Conservation (phyloP, 2,888 invertebrate species). For the Microchrysa polita region DNA sequence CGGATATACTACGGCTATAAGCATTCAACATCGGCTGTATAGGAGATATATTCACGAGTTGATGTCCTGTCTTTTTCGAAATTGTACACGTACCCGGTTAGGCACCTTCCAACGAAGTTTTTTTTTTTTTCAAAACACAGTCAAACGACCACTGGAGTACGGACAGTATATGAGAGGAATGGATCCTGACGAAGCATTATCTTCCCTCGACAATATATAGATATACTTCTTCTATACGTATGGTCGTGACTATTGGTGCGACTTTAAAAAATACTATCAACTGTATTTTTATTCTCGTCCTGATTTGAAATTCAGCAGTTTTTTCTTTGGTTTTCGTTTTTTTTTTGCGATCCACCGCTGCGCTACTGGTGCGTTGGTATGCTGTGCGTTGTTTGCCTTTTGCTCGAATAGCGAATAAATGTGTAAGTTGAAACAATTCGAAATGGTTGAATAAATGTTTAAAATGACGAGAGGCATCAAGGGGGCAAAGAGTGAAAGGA, state of each 20-base stretch:
- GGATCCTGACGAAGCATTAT: constrained; percentile 24
- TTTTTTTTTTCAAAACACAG: no score
- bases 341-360: no score
- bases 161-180: background rate
- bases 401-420: background rate
- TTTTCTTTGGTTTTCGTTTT: background rate
- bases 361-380: no score
- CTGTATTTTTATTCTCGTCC: constrained; percentile 28
- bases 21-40: background rate
- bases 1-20: background rate
- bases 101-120: background rate
- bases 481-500: background rate
- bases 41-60: background rate
- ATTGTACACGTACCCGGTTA: constrained; percentile 21
- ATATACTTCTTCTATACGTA: background rate
- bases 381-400: constrained; percentile 1
- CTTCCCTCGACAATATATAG: constrained; percentile 17
- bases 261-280: constrained; percentile 10
- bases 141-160: constrained; percentile 2
- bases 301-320: constrained; percentile 38
- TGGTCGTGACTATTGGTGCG: no score
- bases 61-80: constrained; percentile 7
- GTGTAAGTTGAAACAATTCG: constrained; percentile 13
- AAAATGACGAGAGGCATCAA: background rate
- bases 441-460: constrained; percentile 18